Base-by-base conservation (phyloP, 2,888 invertebrate species). In the Chrysolina oricalcia region DNA sequence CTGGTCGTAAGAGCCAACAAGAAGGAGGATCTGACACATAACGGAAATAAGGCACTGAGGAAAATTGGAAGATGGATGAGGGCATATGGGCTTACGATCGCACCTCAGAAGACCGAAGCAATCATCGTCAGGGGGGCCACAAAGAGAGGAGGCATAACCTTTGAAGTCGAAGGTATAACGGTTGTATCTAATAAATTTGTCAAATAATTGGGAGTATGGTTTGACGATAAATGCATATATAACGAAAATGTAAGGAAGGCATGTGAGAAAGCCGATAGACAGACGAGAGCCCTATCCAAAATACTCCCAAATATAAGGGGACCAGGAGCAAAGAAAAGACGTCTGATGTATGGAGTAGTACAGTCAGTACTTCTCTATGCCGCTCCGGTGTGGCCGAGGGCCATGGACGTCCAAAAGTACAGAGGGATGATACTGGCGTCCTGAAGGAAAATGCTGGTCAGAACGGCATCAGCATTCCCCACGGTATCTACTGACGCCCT, bases 311-410 rank as follows among this genome's bases (percentile, higher is more conserved):
- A 71, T 66, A 59, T 27, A 0, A 48, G 53, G 6, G 75, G 75
- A 1, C 77, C 65, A 43, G 46, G 43, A 4, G 68, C 19, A 9
- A n/a, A 53, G 0, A 76, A 76, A 40, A 78, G 76, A 35, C 27
- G 48, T n/a, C 21, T 68, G 15, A 50, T 78, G 41, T 53, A 19
- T 41, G 50, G 66, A 15, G 76, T 75, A n/a, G 53, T 71, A 21
- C 68, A 75, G 4, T 74, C 75, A 41, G 65, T 62, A 15, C 27
- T 79, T 11, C 41, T 79, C 40, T 80, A 77, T 27, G 78, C 62
- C 1, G 35, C 35, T 6, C 35, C 8, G 4, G 35, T 35, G 8
- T 35, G 35, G 35, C 8, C 35, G 35, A 35, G 35, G 8, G 35
- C 8, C 8, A 8, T 35, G 35, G 35, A 35, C 8, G 35, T 35